Base-by-base conservation (phyloP, 1,140 invertebrate species). In the Pseudomyrmex gracilis region DNA sequence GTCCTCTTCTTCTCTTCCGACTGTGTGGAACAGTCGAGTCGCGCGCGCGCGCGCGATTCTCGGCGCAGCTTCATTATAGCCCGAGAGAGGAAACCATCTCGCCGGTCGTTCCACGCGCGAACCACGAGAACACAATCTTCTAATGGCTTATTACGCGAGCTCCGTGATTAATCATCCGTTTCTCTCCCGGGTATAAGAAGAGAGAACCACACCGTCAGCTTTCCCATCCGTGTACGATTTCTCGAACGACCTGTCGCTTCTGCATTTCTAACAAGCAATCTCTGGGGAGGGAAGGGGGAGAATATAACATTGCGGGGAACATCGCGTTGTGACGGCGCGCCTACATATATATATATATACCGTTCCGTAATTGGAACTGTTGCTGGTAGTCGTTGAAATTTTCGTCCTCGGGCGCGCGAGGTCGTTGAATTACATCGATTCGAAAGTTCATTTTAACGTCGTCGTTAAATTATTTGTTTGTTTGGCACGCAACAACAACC, bases 151-250 rank as follows among this genome's bases (percentile, higher is more conserved):
- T 85, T 67, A 83, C 64, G 60, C 76, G 57, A 80, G 49, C 4
- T 60, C 17, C 17, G 17, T 68, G 57, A 84, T 67, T 80, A 85
- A 83, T 82, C 57, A 73, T 70, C 12, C 83, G 61, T 85, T 87
- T 78, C 84, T 77, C 53, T 73, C 64, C 84, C 34, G 34, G 5
- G 34, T 24, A 66, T 24, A 66, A 76, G 73, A 64, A 34, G 34
- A 34, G n/a, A 34, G 34, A 34, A 34, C 34, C 34, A 34, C 34
- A 43, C 70, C 64, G 47, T 63, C n/a, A 73, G 57, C 86, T 87
- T 87, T 89, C 83, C 60, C 67, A 61, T 73, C 78, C 57, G 45
- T 49, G 45, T 68, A 55, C 67, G 70, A 85, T 85, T 87, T 76
- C 60, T 76, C 68, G 68, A 43, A 15, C 47, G 45, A 10, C 61